These are phyloP conservation scores for Heliconius hortense DNA, from an alignment of 2,888 invertebrate genomes.

Conservation along the genomic window DNA sequence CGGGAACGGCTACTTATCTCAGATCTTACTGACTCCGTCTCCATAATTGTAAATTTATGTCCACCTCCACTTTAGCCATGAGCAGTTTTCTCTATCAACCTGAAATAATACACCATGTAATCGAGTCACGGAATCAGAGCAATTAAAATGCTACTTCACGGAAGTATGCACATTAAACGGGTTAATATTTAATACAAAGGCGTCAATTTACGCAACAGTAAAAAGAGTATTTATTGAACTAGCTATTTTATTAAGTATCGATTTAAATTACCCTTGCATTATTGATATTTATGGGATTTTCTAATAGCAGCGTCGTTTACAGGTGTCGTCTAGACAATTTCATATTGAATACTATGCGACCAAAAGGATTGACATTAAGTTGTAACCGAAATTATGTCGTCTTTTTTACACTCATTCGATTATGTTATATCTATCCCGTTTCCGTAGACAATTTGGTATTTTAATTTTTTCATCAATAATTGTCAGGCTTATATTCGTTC, in stretches of 20 bases:
- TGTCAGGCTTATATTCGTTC: constrained; percentile 9
- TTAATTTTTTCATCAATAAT: not conserved
- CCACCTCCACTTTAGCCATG: constrained; percentile 62
- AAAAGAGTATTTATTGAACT: constrained; percentile 15
- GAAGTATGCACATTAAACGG: constrained; percentile 48
- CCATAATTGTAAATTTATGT: constrained; percentile 83
- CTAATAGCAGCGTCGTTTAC: constrained; percentile 64
- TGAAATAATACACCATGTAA: constrained; percentile 61
- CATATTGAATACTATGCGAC: constrained; percentile 53
- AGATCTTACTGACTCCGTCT: constrained; percentile 96
- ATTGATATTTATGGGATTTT: constrained; percentile 57
- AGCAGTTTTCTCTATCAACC: constrained; percentile 57
- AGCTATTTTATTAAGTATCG: constrained; percentile 33
- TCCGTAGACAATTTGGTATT: constrained; percentile 12
- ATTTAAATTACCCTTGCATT: constrained; percentile 62
- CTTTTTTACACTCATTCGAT: not conserved
- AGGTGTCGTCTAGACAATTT: constrained; percentile 63
- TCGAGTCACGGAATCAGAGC: constrained; percentile 61
- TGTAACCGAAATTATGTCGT: constrained; percentile 4
- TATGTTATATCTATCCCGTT: constrained; percentile 1
- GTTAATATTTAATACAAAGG: constrained; percentile 45
- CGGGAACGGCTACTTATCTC: constrained; percentile 93
- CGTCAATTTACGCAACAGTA: constrained; percentile 30
- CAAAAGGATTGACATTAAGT: constrained; percentile 39
- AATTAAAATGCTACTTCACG: constrained; percentile 73